Evolutionary conservation across 2,113 vertebrate genomes (phyloP).

Genomic region (Nyctibius bracteatus): DNA sequence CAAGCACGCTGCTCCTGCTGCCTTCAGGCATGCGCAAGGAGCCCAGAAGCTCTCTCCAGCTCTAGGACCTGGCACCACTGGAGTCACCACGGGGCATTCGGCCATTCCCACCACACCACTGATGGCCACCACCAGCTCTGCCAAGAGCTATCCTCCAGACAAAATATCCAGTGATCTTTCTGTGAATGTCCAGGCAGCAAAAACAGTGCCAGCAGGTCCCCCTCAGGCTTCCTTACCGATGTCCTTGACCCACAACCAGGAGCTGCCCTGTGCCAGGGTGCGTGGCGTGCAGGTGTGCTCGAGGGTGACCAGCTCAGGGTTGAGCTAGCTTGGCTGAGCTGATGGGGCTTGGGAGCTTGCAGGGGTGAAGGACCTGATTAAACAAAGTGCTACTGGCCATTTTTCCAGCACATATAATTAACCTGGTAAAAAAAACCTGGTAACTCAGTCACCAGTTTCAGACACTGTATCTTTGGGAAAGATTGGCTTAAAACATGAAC

Average conservation of each 20-base stretch:
- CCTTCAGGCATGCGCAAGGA: neutral
- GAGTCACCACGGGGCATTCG: neutral
- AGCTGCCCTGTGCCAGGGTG: neutral
- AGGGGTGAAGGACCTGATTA: neutral
- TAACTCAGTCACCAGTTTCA: neutral
- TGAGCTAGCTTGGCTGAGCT: neutral
- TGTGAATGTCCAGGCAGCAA: neutral
- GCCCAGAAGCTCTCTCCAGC: neutral
- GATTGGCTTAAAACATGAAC: neutral
- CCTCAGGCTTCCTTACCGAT: rapidly evolving
- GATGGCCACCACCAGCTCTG: neutral
- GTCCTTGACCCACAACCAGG: neutral
- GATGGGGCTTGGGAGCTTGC: neutral
- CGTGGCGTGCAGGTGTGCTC: neutral
- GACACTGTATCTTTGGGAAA: neutral
- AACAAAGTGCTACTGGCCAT: neutral
- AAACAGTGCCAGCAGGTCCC: neutral
- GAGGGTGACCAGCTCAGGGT: neutral
- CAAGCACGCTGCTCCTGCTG: neutral
- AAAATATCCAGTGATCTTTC: neutral
- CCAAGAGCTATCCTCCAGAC: neutral
- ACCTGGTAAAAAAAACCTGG: neutral
- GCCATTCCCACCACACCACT: neutral
- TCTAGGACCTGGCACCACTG: neutral
- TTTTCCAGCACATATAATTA: neutral